Conservation (phyloP, 2,797 vertebrate species). For the Coilia nasus region DNA sequence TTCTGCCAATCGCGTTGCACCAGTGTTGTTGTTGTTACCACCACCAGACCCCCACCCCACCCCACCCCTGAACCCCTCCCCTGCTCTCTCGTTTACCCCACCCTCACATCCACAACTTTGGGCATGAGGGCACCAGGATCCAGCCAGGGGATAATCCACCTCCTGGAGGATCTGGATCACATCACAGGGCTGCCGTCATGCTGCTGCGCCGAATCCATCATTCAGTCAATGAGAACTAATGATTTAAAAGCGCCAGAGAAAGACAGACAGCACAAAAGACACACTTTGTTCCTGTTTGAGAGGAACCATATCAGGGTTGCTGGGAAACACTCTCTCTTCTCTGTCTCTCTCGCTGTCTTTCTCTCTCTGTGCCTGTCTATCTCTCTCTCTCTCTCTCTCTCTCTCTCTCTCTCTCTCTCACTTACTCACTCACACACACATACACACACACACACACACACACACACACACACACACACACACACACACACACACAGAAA, state of each 20-base stretch:
- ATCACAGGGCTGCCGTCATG: conserved; percentile 45
- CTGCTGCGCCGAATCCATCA: conserved; percentile 52
- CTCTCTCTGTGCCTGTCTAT: too few species aligned
- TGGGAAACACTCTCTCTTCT: conserved; percentile 34
- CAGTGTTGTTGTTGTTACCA: not conserved
- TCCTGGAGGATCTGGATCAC: conserved; percentile 44
- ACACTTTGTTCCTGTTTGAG: conserved; percentile 55
- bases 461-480: not conserved
- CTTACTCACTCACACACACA: not conserved
- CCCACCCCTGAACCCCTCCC: not conserved
- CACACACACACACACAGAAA: not conserved
- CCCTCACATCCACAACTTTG: conserved; percentile 15
- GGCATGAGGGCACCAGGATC: conserved; percentile 38
- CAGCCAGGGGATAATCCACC: conserved; percentile 37
- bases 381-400: too few species aligned
- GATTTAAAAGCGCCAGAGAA: conserved; percentile 40
- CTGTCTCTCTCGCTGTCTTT: too few species aligned
- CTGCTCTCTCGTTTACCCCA: conserved; percentile 7
- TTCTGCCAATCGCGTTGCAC: not conserved
- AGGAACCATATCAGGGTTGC: conserved; percentile 51
- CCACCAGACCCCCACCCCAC: not conserved
- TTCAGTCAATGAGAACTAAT: conserved; percentile 53
- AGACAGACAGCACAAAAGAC: conserved; percentile 29
- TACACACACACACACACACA: not conserved
- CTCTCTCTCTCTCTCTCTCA: too few species aligned